Evolutionary conservation across 2,888 invertebrate genomes (phyloP).

Genomic region (Leptopilina myrica): DNA sequence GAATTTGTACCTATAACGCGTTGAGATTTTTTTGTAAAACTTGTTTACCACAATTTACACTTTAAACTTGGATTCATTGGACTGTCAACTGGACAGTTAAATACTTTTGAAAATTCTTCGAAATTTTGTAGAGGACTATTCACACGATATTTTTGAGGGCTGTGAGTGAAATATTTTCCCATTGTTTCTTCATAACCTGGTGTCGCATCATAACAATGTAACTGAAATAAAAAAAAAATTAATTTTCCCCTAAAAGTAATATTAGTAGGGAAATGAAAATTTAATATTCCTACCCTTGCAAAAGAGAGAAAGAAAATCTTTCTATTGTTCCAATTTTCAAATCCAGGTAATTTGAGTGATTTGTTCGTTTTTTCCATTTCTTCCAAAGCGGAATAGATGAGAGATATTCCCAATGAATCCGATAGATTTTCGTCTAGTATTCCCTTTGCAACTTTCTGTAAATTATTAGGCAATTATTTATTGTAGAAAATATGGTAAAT

Average conservation of each 20-base stretch:
- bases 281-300: slow-evolving; percentile 1
- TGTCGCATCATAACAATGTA: background rate
- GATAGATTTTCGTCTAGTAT: slow-evolving; percentile 45
- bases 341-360: slow-evolving; percentile 68
- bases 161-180: background rate
- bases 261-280: no score
- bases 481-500: no score
- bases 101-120: background rate
- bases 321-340: slow-evolving; percentile 65
- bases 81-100: slow-evolving; percentile 10
- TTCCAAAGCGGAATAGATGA: slow-evolving; percentile 39
- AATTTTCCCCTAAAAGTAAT: background rate
- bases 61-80: background rate
- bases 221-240: background rate
- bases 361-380: slow-evolving; percentile 50
- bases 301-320: slow-evolving; percentile 1
- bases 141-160: background rate
- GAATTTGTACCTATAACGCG: no score
- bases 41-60: background rate
- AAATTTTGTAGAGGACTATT: slow-evolving; percentile 1
- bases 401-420: slow-evolving; percentile 44
- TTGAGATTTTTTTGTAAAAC: no score
- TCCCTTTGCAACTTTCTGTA: background rate
- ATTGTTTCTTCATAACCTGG: background rate
- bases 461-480: background rate